These are phyloP conservation scores for Oscheius sp. DNA, from an alignment of 2,888 invertebrate genomes.

Conservation along the genomic window DNA sequence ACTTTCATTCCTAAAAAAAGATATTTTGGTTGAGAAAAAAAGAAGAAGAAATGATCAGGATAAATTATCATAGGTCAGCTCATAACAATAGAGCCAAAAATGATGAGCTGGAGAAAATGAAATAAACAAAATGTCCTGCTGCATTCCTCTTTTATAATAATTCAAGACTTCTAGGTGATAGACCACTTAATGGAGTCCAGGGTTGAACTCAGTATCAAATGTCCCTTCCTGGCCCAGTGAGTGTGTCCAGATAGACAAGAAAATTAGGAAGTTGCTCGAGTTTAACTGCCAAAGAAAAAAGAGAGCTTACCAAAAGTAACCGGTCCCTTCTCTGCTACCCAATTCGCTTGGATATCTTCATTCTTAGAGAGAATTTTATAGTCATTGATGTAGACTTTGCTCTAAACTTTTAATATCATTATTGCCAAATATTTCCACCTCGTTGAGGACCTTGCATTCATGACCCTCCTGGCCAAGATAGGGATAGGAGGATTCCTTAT, in stretches of 20 bases:
- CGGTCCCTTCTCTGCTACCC: neutral
- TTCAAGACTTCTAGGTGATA: too few relatives aligned
- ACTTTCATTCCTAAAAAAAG: constrained; percentile 65
- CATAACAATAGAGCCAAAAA: too few relatives aligned
- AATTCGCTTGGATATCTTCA: constrained; percentile 34
- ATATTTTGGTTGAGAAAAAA: too few relatives aligned
- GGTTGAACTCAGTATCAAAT: too few relatives aligned
- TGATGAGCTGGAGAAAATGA: neutral
- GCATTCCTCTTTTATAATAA: too few relatives aligned
- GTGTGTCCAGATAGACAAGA: too few relatives aligned
- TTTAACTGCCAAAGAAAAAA: too few relatives aligned
- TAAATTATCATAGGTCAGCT: neutral
- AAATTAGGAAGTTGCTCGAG: too few relatives aligned
- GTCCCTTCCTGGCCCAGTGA: too few relatives aligned
- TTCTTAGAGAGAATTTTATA: constrained; percentile 38
- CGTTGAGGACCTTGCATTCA: constrained; percentile 25
- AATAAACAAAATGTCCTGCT: too few relatives aligned
- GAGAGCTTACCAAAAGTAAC: neutral
- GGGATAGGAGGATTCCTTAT: constrained; percentile 47
- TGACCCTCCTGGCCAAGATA: constrained; percentile 39
- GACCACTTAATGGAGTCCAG: too few relatives aligned
- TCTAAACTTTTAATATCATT: constrained; percentile 29
- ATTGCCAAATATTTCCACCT: neutral
- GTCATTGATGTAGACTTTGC: constrained; percentile 43
- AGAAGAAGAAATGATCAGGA: neutral